Evolutionary conservation across 2,888 invertebrate species (phyloP), one percentile per base, ranked within the genome.

Genomic region (Oscheius myriophilus): DNA sequence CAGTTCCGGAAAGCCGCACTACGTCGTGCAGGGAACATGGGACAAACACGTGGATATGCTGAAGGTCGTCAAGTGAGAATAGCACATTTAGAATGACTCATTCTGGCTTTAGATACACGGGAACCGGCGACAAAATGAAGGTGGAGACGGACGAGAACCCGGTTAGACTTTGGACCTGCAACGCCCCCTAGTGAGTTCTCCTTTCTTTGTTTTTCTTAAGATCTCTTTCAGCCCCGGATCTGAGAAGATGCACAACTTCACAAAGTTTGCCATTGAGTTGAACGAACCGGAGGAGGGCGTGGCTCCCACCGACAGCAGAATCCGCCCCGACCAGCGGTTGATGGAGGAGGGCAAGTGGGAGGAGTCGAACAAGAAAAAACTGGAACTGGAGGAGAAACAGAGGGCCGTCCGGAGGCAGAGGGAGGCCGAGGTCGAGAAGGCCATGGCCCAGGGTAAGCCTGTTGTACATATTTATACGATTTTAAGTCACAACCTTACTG

Each of bases 381-480:
- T 93, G 41, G 90, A 91, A 70, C 90, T 98, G 33, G 98, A 98
- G 88, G 97, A 98, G 88, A 96, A 96, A 88, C 98, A 98, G 89
- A 90, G 98, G 76, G 89, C 91, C 9, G 91, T 90, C 75, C 90
- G 97, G 62, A 90, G 94, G 75, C 87, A 90, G 82, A 90, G 92
- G 25, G 97, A 97, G 87, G 89, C 91, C 1, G 92, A 92, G 76
- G 92, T 92, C 0, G 94, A 94, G 88, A 80, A 83, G 69, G 89
- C 89, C 12, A 87, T 89, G 70, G 83, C 86, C 51, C 87, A 88
- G 83, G 89, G 89, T 88, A 53, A 62, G 58, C 12, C 33, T 6
- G 9, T 6, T 9, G 9, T 33, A 6, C 33, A 33, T 6, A 33
- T 33, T 33, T 9, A 33, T 80, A n/a, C n/a, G n/a, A n/a, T n/a